Evolutionary conservation across 2,888 invertebrate genomes (phyloP).

Genomic region (Drosophila nigricruria): DNA sequence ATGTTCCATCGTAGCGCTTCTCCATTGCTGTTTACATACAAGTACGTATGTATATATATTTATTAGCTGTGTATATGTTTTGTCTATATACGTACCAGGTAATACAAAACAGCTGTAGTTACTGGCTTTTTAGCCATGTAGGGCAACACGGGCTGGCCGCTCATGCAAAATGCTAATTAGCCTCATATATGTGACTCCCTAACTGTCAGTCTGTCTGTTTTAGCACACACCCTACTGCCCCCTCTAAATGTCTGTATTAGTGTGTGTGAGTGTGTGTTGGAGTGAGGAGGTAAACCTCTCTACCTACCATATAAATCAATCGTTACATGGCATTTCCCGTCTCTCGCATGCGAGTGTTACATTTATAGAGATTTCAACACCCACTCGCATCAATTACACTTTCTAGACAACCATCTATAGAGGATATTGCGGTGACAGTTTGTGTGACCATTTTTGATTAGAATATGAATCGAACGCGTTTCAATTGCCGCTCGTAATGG

Average conservation of each 20-base stretch:
- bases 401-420: conserved; percentile 39
- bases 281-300: conserved; percentile 7
- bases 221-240: conserved; percentile 8
- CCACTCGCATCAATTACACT: conserved; percentile 53
- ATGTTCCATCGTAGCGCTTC: conserved; percentile 8
- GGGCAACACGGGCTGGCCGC: conserved; percentile 50
- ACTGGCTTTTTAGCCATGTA: conserved; percentile 71
- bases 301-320: conserved; percentile 46
- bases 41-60: conserved; percentile 32
- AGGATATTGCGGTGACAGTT: conserved; percentile 35
- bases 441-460: conserved; percentile 50
- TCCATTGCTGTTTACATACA: conserved; percentile 21
- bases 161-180: conserved; percentile 77
- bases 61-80: conserved; percentile 44
- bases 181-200: conserved; percentile 35
- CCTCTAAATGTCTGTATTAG: not conserved
- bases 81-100: conserved; percentile 30
- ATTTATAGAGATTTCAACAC: conserved; percentile 63
- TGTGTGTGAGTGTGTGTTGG: conserved; percentile 6
- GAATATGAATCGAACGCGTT: conserved; percentile 39
- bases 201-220: conserved; percentile 10
- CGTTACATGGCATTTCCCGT: conserved; percentile 58
- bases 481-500: conserved; percentile 33
- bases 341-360: conserved; percentile 28
- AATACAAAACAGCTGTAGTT: conserved; percentile 50